These are phyloP conservation scores for Hippocampus guttulatus DNA, from an alignment of 2,113 vertebrate species.

Conservation along the genomic window DNA sequence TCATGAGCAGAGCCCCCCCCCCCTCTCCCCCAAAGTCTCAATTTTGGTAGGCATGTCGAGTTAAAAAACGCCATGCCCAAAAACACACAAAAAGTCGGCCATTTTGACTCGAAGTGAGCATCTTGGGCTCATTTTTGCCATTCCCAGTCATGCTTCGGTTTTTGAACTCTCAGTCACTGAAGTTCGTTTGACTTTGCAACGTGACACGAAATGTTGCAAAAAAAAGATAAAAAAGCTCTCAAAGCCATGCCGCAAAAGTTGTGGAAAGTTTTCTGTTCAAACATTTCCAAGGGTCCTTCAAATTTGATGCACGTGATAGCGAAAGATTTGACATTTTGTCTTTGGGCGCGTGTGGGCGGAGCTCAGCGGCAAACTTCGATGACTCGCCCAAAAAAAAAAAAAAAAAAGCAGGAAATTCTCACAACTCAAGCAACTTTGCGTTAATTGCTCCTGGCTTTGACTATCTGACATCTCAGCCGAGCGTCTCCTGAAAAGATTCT, in stretches of 20 bases:
- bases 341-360: neutral
- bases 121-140: neutral
- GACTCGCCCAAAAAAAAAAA: neutral
- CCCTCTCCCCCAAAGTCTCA: too few relatives aligned
- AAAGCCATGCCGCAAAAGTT: neutral
- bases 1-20: too few relatives aligned
- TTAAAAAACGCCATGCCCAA: too few relatives aligned
- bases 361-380: neutral
- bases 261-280: neutral
- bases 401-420: neutral
- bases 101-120: neutral
- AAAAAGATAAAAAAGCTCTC: neutral
- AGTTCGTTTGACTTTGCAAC: neutral
- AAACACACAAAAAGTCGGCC: neutral
- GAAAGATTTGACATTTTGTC: neutral
- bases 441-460: constrained; percentile 13
- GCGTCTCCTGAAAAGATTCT: constrained; percentile 46
- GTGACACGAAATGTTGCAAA: neutral
- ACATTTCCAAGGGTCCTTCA: neutral
- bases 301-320: neutral
- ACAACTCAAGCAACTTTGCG: neutral
- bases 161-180: neutral
- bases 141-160: neutral
- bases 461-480: constrained; percentile 38
- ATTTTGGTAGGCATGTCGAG: neutral